A percentile compares a stretch with the other conserved stretches of the same genome.
phyloP scores from a whole-genome alignment of 2,888 invertebrate genomes.

The Cybosia mesomella region DNA sequence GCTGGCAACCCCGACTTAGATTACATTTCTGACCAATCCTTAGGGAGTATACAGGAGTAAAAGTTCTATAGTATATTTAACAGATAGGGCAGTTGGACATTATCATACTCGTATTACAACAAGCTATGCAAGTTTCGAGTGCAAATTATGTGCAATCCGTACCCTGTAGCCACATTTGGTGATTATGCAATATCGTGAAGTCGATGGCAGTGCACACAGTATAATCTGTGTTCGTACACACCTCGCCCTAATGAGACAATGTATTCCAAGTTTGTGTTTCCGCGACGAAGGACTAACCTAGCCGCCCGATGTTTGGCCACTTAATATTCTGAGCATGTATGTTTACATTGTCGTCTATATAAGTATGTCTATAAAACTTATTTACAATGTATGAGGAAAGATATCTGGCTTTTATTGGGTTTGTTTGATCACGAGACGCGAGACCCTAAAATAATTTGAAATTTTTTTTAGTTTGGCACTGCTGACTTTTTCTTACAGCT shows the following conservation, averaged over 20 bases:
- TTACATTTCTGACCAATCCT: background rate
- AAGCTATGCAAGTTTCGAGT: slow-evolving; percentile 24
- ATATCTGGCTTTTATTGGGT: background rate
- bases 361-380: slow-evolving; percentile 18
- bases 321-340: slow-evolving; percentile 41
- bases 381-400: slow-evolving; percentile 11
- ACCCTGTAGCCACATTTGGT: slow-evolving; percentile 36
- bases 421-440: background rate
- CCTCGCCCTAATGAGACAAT: slow-evolving; percentile 65
- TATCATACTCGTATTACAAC: slow-evolving; percentile 25
- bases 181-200: slow-evolving; percentile 59
- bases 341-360: slow-evolving; percentile 31
- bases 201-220: slow-evolving; percentile 60
- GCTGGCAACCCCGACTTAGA: too few relatives aligned
- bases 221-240: slow-evolving; percentile 53
- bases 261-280: slow-evolving; percentile 62
- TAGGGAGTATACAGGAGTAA: background rate
- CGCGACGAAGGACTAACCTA: slow-evolving; percentile 46
- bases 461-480: too few relatives aligned
- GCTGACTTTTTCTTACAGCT: too few relatives aligned
- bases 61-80: background rate
- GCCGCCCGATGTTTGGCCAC: slow-evolving; percentile 30
- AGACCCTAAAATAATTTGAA: background rate
- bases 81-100: slow-evolving; percentile 11
- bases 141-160: slow-evolving; percentile 13